phyloP scores from a whole-genome alignment of 2,797 vertebrate species.

The Decapterus maruadsi region DNA sequence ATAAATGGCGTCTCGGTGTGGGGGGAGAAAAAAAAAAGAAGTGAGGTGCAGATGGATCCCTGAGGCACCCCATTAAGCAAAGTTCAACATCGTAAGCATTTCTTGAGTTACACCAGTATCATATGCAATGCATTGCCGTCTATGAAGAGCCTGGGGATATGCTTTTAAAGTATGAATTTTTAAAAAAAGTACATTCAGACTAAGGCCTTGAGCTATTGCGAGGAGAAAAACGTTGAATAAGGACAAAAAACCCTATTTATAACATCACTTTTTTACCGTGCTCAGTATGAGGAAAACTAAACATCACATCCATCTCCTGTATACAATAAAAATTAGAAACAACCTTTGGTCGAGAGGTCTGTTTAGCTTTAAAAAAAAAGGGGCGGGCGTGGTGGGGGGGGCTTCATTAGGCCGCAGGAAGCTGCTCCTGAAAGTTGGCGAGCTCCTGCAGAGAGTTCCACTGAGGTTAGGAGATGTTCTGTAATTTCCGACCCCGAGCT shows the following conservation, averaged over 20 bases:
- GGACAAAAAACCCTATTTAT: slow-evolving; percentile 49
- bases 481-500: slow-evolving; percentile 75
- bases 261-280: slow-evolving; percentile 26
- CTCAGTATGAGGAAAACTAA: slow-evolving; percentile 43
- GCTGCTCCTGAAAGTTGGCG: slow-evolving; percentile 61
- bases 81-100: slow-evolving; percentile 72
- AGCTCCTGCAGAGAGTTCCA: slow-evolving; percentile 59
- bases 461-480: slow-evolving; percentile 78
- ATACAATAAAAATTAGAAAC: slow-evolving; percentile 37
- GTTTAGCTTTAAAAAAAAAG: slow-evolving; percentile 21
- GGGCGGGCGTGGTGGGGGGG: slow-evolving; percentile 27
- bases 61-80: slow-evolving; percentile 77
- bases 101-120: slow-evolving; percentile 74
- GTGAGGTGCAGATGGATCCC: slow-evolving; percentile 68
- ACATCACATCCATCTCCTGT: slow-evolving; percentile 30
- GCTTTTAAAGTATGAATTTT: slow-evolving; percentile 58
- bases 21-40: slow-evolving; percentile 17
- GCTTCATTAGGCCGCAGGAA: slow-evolving; percentile 62
- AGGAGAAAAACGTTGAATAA: slow-evolving; percentile 41
- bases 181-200: slow-evolving; percentile 41
- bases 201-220: slow-evolving; percentile 23
- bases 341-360: slow-evolving; percentile 31
- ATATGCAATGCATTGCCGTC: slow-evolving; percentile 56
- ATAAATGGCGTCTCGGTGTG: slow-evolving; percentile 42
- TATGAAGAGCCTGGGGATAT: slow-evolving; percentile 50